These are phyloP conservation scores for Thymelicus acteon DNA, from an alignment of 2,888 invertebrate genomes.

Conservation along the genomic window DNA sequence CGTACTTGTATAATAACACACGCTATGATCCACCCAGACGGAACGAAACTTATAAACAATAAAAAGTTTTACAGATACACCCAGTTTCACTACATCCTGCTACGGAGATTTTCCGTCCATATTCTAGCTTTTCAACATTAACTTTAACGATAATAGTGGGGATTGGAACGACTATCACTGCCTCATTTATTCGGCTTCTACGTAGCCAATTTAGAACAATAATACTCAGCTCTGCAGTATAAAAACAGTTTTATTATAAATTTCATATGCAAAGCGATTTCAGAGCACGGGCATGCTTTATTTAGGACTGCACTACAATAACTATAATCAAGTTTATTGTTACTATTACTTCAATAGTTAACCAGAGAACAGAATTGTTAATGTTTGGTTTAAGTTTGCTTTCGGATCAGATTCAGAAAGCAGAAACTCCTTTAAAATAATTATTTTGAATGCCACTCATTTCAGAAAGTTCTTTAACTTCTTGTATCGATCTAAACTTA, in stretches of 20 bases:
- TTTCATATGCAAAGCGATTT: not conserved
- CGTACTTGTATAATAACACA: no score
- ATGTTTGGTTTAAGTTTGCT: no score
- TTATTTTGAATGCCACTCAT: no score
- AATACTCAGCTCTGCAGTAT: slow-evolving; percentile 17
- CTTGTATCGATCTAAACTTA: no score
- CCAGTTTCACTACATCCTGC: slow-evolving; percentile 15
- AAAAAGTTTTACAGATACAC: not conserved
- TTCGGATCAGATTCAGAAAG: no score
- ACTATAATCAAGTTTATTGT: no score
- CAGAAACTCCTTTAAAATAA: no score
- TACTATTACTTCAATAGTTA: no score
- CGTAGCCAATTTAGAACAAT: slow-evolving; percentile 30
- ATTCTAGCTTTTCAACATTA: slow-evolving; percentile 35
- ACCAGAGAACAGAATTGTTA: no score
- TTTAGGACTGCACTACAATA: not conserved
- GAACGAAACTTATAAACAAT: not conserved
- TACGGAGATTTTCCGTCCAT: slow-evolving; percentile 23
- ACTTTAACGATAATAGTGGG: slow-evolving; percentile 33
- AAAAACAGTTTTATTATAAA: slow-evolving; percentile 13
- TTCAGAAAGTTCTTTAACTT: no score
- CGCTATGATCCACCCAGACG: no score
- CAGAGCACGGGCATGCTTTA: not conserved
- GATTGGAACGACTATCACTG: slow-evolving; percentile 35
- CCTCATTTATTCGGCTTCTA: slow-evolving; percentile 33